Evolutionary conservation across 2,888 invertebrate species (phyloP), one percentile per base, ranked within the genome.

Genomic region (Scaptomyza caliginosa): DNA sequence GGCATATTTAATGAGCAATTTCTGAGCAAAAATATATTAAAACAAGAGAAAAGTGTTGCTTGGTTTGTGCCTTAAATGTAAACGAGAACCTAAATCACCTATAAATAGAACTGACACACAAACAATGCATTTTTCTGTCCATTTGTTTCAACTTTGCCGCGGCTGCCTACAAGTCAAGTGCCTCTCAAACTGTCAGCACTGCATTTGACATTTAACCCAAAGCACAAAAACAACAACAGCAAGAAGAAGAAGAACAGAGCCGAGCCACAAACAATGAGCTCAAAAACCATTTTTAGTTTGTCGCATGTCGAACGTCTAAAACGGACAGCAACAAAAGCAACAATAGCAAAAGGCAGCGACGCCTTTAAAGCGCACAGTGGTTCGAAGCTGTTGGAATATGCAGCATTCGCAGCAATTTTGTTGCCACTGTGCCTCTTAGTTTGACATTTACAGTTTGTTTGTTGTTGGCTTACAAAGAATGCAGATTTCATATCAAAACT

Each of bases 121-220:
- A 28, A 46, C 45, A 72, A 60, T 67, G 75, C 38, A 51, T 55
- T 34, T 7, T 17, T 8, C 21, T 38, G 36, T n/a, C 43, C 51
- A 26, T 38, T 48, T 80, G 73, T 78, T 79, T 86, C 49, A 84
- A 79, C 74, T 86, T 52, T 56, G 70, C 78, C 78, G 78, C 77
- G 8, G n/a, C 30, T 43, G 74, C 54, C 69, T 70, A 51, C 49
- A 63, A 63, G 76, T 46, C 63, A 66, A 82, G 82, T 87, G 74
- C 43, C 74, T 73, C 69, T 60, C 85, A 66, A 81, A 77, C 87
- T 86, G 80, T 71, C 48, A 26, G 54, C 16, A 51, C 63, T 54
- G 51, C 72, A 57, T 82, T 86, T 86, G 78, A 82, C 85, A 79
- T 79, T 79, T 79, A 79, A 66, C 75, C 42, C 46, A 32, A 38